Percentiles rank a stretch among this genome's conserved stretches.
phyloP scores from a whole-genome alignment of 2,113 vertebrate genomes.

The Amphilophus citrinellus region DNA sequence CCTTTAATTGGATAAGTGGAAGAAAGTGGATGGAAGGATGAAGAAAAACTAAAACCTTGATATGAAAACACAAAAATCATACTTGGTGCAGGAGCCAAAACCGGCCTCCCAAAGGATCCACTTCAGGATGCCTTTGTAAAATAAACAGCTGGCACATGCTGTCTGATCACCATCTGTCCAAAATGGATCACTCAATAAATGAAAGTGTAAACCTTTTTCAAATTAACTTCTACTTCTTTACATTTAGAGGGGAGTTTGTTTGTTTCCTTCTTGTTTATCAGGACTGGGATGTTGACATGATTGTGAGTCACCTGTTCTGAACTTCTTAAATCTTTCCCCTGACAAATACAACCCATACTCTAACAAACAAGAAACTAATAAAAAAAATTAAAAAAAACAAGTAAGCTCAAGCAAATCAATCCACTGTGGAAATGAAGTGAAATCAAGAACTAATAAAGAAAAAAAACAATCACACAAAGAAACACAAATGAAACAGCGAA shows the following conservation, averaged over 20 bases:
- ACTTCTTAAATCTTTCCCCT: background rate
- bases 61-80: too few relatives aligned
- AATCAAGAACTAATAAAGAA: background rate
- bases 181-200: too few relatives aligned
- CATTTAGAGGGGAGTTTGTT: too few relatives aligned
- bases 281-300: background rate
- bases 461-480: background rate
- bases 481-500: background rate
- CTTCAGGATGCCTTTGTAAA: background rate
- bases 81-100: background rate
- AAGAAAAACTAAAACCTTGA: background rate
- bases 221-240: too few relatives aligned
- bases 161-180: background rate
- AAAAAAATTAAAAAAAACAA: background rate
- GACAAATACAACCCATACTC: fast-evolving
- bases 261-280: background rate
- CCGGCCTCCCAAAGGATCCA: background rate
- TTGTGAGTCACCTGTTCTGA: background rate
- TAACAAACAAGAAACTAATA: background rate
- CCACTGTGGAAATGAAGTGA: background rate
- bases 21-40: background rate
- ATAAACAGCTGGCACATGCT: background rate
- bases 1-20: background rate
- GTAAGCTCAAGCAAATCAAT: background rate
- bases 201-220: too few relatives aligned